Percentiles rank a stretch among this genome's conserved stretches.
Conservation (phyloP, 2,888 invertebrate species). For the Drosophila macrospina region DNA sequence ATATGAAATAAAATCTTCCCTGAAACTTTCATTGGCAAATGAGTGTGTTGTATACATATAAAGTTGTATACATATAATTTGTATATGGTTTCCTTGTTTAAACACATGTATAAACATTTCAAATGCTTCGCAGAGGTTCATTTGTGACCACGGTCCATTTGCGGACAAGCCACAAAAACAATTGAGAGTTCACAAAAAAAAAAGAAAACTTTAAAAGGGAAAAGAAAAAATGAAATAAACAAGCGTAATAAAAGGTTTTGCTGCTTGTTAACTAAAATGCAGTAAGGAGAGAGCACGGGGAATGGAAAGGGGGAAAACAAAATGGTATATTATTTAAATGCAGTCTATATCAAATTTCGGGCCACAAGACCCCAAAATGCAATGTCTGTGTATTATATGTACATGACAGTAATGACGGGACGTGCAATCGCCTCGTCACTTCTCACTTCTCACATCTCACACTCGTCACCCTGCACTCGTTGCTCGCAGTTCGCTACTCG, state of each 20-base stretch:
- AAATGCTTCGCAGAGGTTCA: constrained; percentile 66
- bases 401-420: constrained; percentile 57
- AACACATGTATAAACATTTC: constrained; percentile 65
- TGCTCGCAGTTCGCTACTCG: constrained; percentile 54
- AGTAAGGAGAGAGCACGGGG: constrained; percentile 14
- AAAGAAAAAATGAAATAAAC: constrained; percentile 4
- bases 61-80: neutral
- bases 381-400: too few relatives aligned
- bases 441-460: constrained; percentile 1
- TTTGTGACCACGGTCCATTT: constrained; percentile 66
- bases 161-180: constrained; percentile 48
- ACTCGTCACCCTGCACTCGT: constrained; percentile 5
- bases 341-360: constrained; percentile 74
- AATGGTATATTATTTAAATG: constrained; percentile 73
- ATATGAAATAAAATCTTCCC: neutral
- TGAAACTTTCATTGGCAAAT: neutral
- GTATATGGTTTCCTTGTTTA: constrained; percentile 42
- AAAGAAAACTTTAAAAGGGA: constrained; percentile 3
- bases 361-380: constrained; percentile 40
- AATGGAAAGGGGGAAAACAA: constrained; percentile 63
- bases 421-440: constrained; percentile 25
- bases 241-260: constrained; percentile 45
- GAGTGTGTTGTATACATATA: too few relatives aligned
- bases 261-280: constrained; percentile 11
- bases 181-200: constrained; percentile 31